A percentile compares a stretch with the other conserved stretches of the same genome.
Evolutionary conservation across 2,113 vertebrate genomes (phyloP).

Genomic region (Seriola quinqueradiata): DNA sequence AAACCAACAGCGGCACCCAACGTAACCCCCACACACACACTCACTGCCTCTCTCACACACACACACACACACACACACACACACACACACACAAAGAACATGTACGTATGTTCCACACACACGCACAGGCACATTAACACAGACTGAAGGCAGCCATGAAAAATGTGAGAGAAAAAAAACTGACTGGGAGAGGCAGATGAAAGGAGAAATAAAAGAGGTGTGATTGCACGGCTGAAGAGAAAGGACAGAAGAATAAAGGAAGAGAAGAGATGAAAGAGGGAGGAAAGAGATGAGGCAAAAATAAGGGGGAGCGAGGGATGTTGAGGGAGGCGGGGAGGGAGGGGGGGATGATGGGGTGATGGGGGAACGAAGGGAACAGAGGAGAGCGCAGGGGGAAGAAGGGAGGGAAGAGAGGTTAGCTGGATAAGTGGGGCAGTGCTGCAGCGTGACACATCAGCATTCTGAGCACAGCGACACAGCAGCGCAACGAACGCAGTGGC

Average conservation of each 20-base stretch:
- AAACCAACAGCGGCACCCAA: constrained; percentile 43
- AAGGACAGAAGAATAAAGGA: constrained; percentile 22
- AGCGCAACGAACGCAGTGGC: constrained; percentile 72
- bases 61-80: constrained; percentile 8
- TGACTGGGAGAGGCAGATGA: background rate
- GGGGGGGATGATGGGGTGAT: constrained; percentile 24
- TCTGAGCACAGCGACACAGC: constrained; percentile 80
- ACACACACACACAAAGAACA: background rate
- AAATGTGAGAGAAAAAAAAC: constrained; percentile 22
- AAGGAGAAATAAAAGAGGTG: constrained; percentile 28
- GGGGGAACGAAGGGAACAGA: constrained; percentile 32
- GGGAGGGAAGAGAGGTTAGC: constrained; percentile 79
- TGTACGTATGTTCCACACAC: constrained; percentile 5
- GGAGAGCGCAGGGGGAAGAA: constrained; percentile 20
- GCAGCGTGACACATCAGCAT: constrained; percentile 89
- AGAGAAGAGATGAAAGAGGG: constrained; percentile 7
- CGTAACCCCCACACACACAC: background rate
- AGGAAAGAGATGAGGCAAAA: background rate
- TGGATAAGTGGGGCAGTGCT: constrained; percentile 86
- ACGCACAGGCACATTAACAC: constrained; percentile 26
- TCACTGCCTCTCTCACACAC: background rate
- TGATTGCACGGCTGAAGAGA: background rate
- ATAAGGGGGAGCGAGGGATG: background rate
- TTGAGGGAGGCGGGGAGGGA: constrained; percentile 1
- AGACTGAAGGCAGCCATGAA: constrained; percentile 15